These are phyloP conservation scores for Acipenser ruthenus DNA, from an alignment of 2,797 vertebrate genomes.

Conservation along the genomic window DNA sequence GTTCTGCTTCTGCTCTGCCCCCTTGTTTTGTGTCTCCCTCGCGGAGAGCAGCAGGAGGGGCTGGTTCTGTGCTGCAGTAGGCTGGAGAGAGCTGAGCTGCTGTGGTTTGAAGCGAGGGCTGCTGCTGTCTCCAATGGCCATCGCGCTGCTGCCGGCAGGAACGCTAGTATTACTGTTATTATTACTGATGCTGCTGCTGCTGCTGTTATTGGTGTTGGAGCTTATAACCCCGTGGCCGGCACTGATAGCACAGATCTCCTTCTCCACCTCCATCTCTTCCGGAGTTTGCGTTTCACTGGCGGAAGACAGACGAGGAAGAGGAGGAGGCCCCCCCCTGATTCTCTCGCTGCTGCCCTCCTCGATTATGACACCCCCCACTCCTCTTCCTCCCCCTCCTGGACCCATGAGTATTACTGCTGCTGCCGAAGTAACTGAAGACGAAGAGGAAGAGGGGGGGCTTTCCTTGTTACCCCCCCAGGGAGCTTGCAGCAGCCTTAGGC, in stretches of 20 bases:
- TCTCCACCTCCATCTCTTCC: conserved; percentile 60
- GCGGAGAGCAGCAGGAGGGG: conserved; percentile 31
- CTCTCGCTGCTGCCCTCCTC: conserved; percentile 49
- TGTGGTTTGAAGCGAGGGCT: too few relatives aligned
- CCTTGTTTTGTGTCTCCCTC: conserved; percentile 39
- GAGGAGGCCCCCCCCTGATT: conserved; percentile 24
- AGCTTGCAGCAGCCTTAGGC: too few relatives aligned
- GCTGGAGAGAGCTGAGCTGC: conserved; percentile 24
- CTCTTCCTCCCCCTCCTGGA: background rate
- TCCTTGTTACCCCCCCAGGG: too few relatives aligned
- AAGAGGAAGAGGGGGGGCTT: too few relatives aligned
- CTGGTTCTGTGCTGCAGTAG: conserved; percentile 27
- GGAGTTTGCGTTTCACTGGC: conserved; percentile 52
- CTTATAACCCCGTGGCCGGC: conserved; percentile 42
- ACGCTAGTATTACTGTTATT: too few relatives aligned
- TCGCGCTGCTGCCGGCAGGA: too few relatives aligned
- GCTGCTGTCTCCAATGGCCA: too few relatives aligned
- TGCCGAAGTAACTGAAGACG: too few relatives aligned
- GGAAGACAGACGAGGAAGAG: conserved; percentile 51
- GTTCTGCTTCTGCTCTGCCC: conserved; percentile 37
- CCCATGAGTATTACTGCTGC: too few relatives aligned
- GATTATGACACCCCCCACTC: conserved; percentile 13
- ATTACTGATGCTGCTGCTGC: too few relatives aligned
- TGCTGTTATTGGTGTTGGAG: too few relatives aligned
- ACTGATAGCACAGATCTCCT: conserved; percentile 64